Percentiles rank a stretch among this genome's conserved stretches.
Evolutionary conservation across 2,888 invertebrate genomes (phyloP).

Genomic region (Ectropis crepuscularia): DNA sequence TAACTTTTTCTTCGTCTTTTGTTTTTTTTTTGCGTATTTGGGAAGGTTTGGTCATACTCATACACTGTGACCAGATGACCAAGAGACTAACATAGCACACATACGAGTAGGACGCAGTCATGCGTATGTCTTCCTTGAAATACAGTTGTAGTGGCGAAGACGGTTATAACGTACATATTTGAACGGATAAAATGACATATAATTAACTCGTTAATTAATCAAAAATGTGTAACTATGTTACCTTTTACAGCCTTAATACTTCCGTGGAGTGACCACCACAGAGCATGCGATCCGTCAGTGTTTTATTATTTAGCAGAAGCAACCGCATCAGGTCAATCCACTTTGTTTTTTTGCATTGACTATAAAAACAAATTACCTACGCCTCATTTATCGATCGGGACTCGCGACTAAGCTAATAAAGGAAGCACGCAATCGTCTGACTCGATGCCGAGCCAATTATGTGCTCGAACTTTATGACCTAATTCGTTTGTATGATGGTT

Average conservation of each 20-base stretch:
- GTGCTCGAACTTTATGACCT: conserved; percentile 44
- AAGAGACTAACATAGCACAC: no score
- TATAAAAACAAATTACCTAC: conserved; percentile 79
- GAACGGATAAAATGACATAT: no score
- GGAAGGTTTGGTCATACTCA: no score
- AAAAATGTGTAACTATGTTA: no score
- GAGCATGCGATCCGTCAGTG: conserved; percentile 71
- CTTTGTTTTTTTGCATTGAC: conserved; percentile 79
- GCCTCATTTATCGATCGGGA: conserved; percentile 77
- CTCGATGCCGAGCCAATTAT: conserved; percentile 26
- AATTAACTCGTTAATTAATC: no score
- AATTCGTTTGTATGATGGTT: conserved; percentile 32
- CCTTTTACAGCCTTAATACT: neutral
- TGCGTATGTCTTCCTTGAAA: no score
- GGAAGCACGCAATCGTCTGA: conserved; percentile 48
- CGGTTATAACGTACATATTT: no score
- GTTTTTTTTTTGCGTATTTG: no score
- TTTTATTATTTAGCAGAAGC: conserved; percentile 56
- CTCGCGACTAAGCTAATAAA: conserved; percentile 76
- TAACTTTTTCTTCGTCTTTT: no score
- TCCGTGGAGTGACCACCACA: conserved; percentile 43
- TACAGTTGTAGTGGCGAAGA: no score
- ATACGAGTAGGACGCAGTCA: no score
- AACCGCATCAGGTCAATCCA: conserved; percentile 76
- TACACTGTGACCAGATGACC: no score